Evolutionary conservation across 2,888 invertebrate species (phyloP).

Genomic region (Synergus gifuensis): DNA sequence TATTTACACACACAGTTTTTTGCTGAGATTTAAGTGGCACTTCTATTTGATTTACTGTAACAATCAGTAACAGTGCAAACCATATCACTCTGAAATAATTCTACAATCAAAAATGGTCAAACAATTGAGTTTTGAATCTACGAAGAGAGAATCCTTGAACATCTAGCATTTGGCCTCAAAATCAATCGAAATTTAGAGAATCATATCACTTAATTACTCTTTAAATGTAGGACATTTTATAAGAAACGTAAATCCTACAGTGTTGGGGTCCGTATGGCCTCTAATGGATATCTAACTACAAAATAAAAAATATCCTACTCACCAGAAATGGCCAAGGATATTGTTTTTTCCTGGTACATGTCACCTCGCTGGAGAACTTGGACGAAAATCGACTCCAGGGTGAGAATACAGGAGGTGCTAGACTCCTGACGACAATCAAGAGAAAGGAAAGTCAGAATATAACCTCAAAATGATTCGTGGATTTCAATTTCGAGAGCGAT

Average conservation of each 20-base stretch:
- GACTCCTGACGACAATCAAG: slow-evolving; percentile 62
- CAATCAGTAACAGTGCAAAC: too few relatives aligned
- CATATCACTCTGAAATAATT: too few relatives aligned
- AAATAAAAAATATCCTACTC: slow-evolving; percentile 41
- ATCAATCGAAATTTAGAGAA: background rate
- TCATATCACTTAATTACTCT: background rate
- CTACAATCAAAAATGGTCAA: too few relatives aligned
- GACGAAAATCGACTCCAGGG: slow-evolving; percentile 86
- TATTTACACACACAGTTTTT: background rate
- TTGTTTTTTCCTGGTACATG: slow-evolving; percentile 80
- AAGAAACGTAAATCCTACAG: background rate
- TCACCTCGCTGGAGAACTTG: slow-evolving; percentile 84
- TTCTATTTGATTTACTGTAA: background rate
- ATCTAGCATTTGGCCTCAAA: background rate
- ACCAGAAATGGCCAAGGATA: slow-evolving; percentile 72
- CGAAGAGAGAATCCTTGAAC: background rate
- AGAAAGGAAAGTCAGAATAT: slow-evolving; percentile 48
- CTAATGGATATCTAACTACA: background rate
- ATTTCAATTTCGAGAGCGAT: background rate
- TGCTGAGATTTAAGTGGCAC: background rate
- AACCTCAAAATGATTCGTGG: slow-evolving; percentile 58
- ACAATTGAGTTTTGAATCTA: background rate
- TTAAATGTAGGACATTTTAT: background rate
- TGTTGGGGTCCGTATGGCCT: slow-evolving; percentile 5
- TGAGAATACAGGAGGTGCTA: slow-evolving; percentile 81